Evolutionary conservation across 2,797 vertebrate genomes (phyloP).

Genomic region (Notolepis coatsorum): DNA sequence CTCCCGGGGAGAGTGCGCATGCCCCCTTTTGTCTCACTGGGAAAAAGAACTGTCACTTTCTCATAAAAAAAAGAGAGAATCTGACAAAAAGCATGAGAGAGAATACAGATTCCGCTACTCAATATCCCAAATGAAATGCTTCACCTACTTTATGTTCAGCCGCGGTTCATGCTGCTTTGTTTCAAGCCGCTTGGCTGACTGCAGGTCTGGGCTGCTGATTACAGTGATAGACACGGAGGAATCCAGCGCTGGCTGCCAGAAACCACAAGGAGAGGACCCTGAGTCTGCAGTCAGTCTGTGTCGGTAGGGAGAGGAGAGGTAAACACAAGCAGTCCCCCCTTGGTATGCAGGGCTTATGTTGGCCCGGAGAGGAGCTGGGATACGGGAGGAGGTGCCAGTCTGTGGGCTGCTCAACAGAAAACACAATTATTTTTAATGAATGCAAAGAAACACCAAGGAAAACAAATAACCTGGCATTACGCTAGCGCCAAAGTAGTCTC

Average conservation of each 20-base stretch:
- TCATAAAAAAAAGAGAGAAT: conserved; percentile 13
- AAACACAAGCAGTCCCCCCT: conserved; percentile 83
- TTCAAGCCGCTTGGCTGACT: conserved; percentile 77
- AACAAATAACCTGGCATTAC: conserved; percentile 55
- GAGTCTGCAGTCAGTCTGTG: conserved; percentile 77
- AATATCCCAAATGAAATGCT: conserved; percentile 49
- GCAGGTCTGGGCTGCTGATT: conserved; percentile 85
- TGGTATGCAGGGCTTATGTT: conserved; percentile 80
- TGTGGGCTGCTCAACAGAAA: conserved; percentile 61
- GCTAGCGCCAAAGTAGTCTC: conserved; percentile 1
- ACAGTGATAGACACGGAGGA: conserved; percentile 89
- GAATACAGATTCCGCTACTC: conserved; percentile 41
- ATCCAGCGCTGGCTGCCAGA: conserved; percentile 84
- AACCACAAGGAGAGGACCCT: conserved; percentile 84
- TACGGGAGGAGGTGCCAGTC: conserved; percentile 58
- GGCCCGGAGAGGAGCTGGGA: conserved; percentile 57
- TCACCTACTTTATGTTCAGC: conserved; percentile 55
- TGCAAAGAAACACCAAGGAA: conserved; percentile 40
- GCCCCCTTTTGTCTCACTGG: conserved; percentile 79
- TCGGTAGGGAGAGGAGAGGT: conserved; percentile 80
- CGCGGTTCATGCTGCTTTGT: conserved; percentile 78
- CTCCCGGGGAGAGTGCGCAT: conserved; percentile 70
- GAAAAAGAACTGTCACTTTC: conserved; percentile 17
- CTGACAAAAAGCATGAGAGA: conserved; percentile 33
- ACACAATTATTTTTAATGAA: conserved; percentile 78